Evolutionary conservation across 1,140 invertebrate genomes (phyloP).

Genomic region (Drosophila pruinosa): DNA sequence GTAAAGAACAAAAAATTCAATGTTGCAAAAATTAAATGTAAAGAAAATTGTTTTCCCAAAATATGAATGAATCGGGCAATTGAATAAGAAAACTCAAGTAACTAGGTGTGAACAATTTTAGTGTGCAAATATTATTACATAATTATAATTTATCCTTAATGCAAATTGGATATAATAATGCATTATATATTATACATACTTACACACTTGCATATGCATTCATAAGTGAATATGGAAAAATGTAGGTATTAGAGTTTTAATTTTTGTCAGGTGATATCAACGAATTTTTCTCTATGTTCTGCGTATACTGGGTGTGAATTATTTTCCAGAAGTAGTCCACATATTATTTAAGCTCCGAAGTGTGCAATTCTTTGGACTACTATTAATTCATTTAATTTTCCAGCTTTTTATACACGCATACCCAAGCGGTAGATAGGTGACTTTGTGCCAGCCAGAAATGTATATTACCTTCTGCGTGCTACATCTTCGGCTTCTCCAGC

Average conservation of each 20-base stretch:
- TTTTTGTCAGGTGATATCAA: slow-evolving; percentile 79
- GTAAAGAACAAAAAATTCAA: slow-evolving; percentile 68
- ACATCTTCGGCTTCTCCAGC: too few species aligned
- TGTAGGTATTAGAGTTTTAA: slow-evolving; percentile 71
- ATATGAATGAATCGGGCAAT: slow-evolving; percentile 10
- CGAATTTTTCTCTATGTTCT: slow-evolving; percentile 71
- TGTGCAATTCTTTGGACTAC: too few species aligned
- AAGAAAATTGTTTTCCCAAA: slow-evolving; percentile 41
- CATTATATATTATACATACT: slow-evolving; percentile 13
- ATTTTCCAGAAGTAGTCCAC: neutral
- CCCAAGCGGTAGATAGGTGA: too few species aligned
- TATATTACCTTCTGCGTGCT: too few species aligned
- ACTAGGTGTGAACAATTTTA: slow-evolving; percentile 45
- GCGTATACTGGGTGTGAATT: slow-evolving; percentile 6
- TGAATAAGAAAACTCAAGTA: slow-evolving; percentile 36
- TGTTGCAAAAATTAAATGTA: slow-evolving; percentile 62
- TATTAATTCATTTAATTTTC: too few species aligned
- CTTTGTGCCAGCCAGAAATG: too few species aligned
- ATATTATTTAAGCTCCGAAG: slow-evolving; percentile 12
- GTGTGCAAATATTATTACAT: slow-evolving; percentile 38
- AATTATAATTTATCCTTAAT: slow-evolving; percentile 21
- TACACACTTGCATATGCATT: neutral
- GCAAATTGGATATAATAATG: slow-evolving; percentile 21
- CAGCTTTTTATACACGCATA: too few species aligned
- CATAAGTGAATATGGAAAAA: slow-evolving; percentile 33